Evolutionary conservation across 2,797 vertebrate genomes (phyloP).

Genomic region (Crocodylus rhombifer): DNA sequence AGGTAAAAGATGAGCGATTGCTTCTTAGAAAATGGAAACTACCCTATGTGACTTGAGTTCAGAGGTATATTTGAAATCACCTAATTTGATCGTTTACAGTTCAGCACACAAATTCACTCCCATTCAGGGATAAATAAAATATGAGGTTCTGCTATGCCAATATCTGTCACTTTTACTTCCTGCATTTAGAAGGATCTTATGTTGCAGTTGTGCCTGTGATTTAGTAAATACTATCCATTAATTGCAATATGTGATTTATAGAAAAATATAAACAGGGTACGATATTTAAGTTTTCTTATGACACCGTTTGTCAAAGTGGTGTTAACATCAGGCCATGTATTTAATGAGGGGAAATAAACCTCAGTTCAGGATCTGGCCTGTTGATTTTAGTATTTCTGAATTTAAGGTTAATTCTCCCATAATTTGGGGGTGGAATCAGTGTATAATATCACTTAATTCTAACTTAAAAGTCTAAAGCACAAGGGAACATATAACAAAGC

Average conservation of each 20-base stretch:
- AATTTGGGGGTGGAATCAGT: not conserved
- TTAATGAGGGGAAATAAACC: fast-evolving
- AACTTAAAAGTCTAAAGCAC: conserved; percentile 32
- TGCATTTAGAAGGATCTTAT: not conserved
- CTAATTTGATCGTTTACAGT: conserved; percentile 16
- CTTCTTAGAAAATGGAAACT: not conserved
- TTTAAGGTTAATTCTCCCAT: not conserved
- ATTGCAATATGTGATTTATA: not conserved
- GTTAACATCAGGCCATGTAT: not conserved
- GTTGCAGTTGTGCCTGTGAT: fast-evolving
- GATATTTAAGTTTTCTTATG: not conserved
- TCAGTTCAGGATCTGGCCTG: not conserved
- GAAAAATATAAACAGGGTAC: not conserved
- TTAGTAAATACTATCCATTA: not conserved
- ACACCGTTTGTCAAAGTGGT: not conserved
- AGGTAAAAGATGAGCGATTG: not conserved
- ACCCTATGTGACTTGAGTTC: not conserved
- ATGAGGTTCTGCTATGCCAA: conserved; percentile 14
- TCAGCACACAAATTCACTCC: conserved; percentile 35
- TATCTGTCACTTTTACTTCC: not conserved
- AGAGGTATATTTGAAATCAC: not conserved
- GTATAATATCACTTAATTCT: not conserved
- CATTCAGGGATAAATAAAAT: conserved; percentile 43
- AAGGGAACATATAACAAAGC: conserved; percentile 27
- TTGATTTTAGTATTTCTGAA: not conserved